Percentiles rank a stretch among this genome's conserved stretches.
Conservation (phyloP, 1,140 invertebrate genomes). For the Lordiphosa collinella region DNA sequence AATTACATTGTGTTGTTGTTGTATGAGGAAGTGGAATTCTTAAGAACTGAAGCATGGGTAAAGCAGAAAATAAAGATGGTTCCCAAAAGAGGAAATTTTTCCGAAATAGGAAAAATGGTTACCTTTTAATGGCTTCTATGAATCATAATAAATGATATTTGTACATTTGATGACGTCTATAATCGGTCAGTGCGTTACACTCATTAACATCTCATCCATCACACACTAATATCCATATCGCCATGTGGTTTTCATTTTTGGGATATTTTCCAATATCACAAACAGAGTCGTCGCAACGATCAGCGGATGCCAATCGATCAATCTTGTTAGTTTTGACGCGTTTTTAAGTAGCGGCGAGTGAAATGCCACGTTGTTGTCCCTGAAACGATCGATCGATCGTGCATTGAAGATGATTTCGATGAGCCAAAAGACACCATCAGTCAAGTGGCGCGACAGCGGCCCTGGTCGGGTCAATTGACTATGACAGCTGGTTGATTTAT, state of each 20-base stretch:
- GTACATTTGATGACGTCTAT: background rate
- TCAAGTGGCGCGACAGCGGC: conserved; percentile 59
- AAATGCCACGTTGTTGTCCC: conserved; percentile 20
- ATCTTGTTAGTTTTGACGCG: conserved; percentile 61
- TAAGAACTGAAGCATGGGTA: no score
- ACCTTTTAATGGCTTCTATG: background rate
- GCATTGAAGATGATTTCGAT: conserved; percentile 25
- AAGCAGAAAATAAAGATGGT: no score
- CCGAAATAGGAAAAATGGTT: no score
- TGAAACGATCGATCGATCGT: conserved; percentile 10
- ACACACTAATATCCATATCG: conserved; percentile 6
- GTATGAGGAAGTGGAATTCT: no score
- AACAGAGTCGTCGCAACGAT: conserved; percentile 9
- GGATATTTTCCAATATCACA: conserved; percentile 9
- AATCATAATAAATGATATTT: background rate
- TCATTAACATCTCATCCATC: conserved; percentile 10
- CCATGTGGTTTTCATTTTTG: conserved; percentile 6
- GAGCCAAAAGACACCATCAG: conserved; percentile 52
- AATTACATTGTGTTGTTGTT: no score
- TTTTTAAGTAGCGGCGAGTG: conserved; percentile 38
- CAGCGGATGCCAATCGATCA: conserved; percentile 33
- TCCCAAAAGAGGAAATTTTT: no score
- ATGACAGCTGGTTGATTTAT: conserved; percentile 56
- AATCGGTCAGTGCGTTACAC: background rate
- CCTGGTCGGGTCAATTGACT: conserved; percentile 53